Evolutionary conservation across 2,113 vertebrate genomes (phyloP).

Genomic region (Seriola aureovittata): DNA sequence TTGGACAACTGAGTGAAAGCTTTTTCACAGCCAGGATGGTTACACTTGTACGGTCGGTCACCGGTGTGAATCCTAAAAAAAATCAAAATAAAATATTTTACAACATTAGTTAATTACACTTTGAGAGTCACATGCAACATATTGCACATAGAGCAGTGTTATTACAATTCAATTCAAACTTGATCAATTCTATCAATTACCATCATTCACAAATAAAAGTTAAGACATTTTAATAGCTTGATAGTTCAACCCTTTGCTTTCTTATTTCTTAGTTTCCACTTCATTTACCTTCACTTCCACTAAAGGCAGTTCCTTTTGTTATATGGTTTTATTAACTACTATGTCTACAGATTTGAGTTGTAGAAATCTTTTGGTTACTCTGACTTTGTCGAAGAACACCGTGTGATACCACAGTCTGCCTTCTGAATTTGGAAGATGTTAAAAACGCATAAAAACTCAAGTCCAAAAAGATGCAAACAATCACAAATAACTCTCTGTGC

Average conservation of each 20-base stretch:
- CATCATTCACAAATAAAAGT: not conserved
- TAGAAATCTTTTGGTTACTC: not conserved
- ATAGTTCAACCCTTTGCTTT: not conserved
- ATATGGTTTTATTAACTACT: not conserved
- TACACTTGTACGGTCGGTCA: slow-evolving; percentile 97
- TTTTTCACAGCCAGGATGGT: slow-evolving; percentile 96
- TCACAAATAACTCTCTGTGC: slow-evolving; percentile 24
- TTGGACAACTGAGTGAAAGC: slow-evolving; percentile 98
- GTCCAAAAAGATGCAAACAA: not conserved
- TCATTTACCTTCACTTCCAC: not conserved
- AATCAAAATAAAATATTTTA: not conserved
- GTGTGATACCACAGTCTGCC: too few species aligned
- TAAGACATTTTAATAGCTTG: not conserved
- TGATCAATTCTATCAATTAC: not conserved
- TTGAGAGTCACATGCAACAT: not conserved
- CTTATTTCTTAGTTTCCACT: not conserved
- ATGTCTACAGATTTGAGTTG: not conserved
- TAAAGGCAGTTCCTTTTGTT: not conserved
- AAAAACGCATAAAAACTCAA: slow-evolving; percentile 10
- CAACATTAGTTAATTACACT: not conserved
- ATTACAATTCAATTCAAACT: not conserved
- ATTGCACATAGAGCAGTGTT: not conserved
- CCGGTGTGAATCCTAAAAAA: slow-evolving; percentile 95
- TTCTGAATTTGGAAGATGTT: not conserved
- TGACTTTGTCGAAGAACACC: too few species aligned